A percentile compares a stretch with the other conserved stretches of the same genome.
phyloP scores from a whole-genome alignment of 2,888 invertebrate species.

The Meiosimyza decipiens region DNA sequence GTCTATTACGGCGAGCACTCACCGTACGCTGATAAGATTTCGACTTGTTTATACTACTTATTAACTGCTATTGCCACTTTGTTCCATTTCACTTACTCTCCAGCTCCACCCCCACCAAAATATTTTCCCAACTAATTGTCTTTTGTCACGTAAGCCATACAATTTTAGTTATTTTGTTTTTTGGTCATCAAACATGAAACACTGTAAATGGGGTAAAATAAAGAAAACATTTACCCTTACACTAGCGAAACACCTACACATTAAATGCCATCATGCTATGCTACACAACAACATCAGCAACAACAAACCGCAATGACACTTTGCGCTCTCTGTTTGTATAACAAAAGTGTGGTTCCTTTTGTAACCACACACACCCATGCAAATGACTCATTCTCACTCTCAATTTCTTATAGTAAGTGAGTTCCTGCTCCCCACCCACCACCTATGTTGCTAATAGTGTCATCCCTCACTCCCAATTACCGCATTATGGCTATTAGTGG shows the following conservation, averaged over 20 bases:
- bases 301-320: too few relatives aligned
- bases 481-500: background rate
- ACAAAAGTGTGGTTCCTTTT: background rate
- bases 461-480: background rate
- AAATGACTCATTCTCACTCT: constrained; percentile 11
- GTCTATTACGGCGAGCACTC: too few relatives aligned
- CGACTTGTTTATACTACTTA: constrained; percentile 1
- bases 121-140: constrained; percentile 4
- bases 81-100: background rate
- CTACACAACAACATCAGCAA: background rate
- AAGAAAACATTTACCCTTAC: constrained; percentile 3
- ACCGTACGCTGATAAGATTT: too few relatives aligned
- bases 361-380: background rate
- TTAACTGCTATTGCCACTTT: constrained; percentile 6
- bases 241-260: background rate
- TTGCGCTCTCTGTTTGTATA: background rate
- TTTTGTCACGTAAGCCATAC: constrained; percentile 16
- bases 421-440: background rate
- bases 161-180: background rate
- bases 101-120: background rate
- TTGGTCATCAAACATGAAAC: constrained; percentile 12
- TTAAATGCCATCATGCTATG: background rate
- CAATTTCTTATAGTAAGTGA: background rate
- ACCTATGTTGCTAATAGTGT: background rate
- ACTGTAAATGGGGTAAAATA: constrained; percentile 15